phyloP scores from a whole-genome alignment of 2,888 invertebrate genomes.

The Napeogenes inachia region DNA sequence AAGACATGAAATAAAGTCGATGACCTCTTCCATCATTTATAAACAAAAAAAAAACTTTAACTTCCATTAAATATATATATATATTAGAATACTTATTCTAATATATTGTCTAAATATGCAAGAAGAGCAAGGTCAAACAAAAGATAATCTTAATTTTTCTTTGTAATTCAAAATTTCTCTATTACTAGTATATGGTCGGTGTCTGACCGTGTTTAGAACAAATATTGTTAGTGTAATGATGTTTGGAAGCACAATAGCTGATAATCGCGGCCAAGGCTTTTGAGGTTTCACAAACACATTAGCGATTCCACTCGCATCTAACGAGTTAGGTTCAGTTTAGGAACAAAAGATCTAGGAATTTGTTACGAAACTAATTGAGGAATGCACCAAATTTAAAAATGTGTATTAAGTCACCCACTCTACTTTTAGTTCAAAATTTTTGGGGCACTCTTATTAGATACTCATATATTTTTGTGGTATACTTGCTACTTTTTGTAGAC shows the following conservation, averaged over 20 bases:
- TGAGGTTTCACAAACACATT: conserved; percentile 63
- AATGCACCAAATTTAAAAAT: conserved; percentile 25
- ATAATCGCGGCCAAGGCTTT: conserved; percentile 64
- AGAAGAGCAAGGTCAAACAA: too few species aligned
- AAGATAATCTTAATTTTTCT: too few species aligned
- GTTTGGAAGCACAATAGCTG: conserved; percentile 31
- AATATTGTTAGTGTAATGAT: conserved; percentile 26
- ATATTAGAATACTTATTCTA: too few species aligned
- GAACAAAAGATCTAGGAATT: conserved; percentile 52
- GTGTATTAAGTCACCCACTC: background rate
- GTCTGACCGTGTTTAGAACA: conserved; percentile 17
- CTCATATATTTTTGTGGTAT: too few species aligned
- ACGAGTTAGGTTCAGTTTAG: conserved; percentile 40
- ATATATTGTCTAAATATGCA: too few species aligned
- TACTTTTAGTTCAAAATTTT: too few species aligned
- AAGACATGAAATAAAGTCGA: too few species aligned
- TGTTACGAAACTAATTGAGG: conserved; percentile 35
- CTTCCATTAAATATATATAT: too few species aligned
- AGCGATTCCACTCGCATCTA: conserved; percentile 53
- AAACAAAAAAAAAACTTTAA: too few species aligned
- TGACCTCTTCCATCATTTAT: too few species aligned
- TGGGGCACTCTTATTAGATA: too few species aligned
- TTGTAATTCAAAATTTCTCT: conserved; percentile 1
- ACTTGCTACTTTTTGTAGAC: too few species aligned
- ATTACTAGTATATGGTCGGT: background rate